phyloP scores from a whole-genome alignment of 2,888 invertebrate species.

The Drosophila meridiana region DNA sequence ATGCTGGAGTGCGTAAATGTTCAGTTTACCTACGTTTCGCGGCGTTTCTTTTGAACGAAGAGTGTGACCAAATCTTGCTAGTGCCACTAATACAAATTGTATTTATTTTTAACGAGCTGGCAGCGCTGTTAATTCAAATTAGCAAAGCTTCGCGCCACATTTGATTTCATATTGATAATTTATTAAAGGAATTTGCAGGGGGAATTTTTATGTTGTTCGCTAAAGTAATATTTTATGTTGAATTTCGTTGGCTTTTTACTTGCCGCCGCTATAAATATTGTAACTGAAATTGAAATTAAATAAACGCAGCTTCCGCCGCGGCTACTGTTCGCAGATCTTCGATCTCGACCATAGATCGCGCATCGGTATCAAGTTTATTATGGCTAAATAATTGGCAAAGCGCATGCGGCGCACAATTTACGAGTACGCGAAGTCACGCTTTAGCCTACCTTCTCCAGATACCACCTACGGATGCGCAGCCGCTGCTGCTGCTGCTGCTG shows the following conservation, averaged over 20 bases:
- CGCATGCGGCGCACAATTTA: constrained; percentile 70
- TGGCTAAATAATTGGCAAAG: constrained; percentile 65
- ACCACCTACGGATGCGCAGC: constrained; percentile 47
- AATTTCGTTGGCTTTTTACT: neutral
- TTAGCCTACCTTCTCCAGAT: constrained; percentile 29
- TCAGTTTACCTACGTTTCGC: neutral
- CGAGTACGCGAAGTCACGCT: constrained; percentile 51
- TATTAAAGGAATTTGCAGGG: neutral
- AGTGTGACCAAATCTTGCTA: constrained; percentile 23
- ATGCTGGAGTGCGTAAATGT: neutral
- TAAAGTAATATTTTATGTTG: neutral
- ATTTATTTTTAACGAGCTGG: constrained; percentile 7
- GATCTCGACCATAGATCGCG: constrained; percentile 45
- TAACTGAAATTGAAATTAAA: constrained; percentile 39
- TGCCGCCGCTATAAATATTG: constrained; percentile 24
- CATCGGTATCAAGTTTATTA: constrained; percentile 56
- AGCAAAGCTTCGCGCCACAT: neutral
- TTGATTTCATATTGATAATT: neutral
- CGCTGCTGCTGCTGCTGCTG: constrained; percentile 15
- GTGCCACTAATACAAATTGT: neutral
- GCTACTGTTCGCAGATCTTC: constrained; percentile 61
- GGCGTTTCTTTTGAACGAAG: neutral
- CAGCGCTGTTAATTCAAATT: constrained; percentile 4
- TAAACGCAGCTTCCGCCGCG: constrained; percentile 11
- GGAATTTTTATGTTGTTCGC: neutral